Conservation (phyloP, 2,888 invertebrate species). For the Arctia plantaginis region DNA sequence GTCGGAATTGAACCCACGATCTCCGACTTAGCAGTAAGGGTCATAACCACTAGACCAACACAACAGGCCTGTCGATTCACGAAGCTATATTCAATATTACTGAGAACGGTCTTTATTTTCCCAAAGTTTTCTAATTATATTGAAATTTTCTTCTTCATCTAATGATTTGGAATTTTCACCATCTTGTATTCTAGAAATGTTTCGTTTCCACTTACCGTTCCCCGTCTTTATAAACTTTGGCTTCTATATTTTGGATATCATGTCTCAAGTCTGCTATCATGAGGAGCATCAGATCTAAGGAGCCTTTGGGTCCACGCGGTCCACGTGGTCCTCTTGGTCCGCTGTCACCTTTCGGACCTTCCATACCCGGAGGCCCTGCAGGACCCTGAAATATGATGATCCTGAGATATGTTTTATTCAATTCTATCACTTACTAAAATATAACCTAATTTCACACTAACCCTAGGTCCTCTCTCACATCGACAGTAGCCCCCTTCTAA, state of each 20-base stretch:
- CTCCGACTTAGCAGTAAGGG: too few species aligned
- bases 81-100: too few species aligned
- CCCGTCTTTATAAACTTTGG: conserved; percentile 85
- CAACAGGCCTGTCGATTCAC: too few species aligned
- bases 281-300: conserved; percentile 88
- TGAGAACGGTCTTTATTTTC: too few species aligned
- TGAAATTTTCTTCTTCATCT: too few species aligned
- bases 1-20: too few species aligned
- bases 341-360: conserved; percentile 87
- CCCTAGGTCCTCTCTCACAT: conserved; percentile 89
- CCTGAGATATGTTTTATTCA: background rate
- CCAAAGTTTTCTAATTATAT: too few species aligned
- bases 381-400: conserved; percentile 81
- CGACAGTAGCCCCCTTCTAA: conserved; percentile 87
- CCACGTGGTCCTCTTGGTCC: conserved; percentile 87
- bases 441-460: conserved; percentile 60
- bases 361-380: conserved; percentile 86
- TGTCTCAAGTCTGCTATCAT: conserved; percentile 88
- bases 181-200: background rate
- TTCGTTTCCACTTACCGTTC: conserved; percentile 64
- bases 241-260: conserved; percentile 88
- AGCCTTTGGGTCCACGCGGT: conserved; percentile 87
- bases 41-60: too few species aligned
- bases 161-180: background rate
- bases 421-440: background rate